phyloP scores from a whole-genome alignment of 2,797 vertebrate species.

The Enteromius radiatus region DNA sequence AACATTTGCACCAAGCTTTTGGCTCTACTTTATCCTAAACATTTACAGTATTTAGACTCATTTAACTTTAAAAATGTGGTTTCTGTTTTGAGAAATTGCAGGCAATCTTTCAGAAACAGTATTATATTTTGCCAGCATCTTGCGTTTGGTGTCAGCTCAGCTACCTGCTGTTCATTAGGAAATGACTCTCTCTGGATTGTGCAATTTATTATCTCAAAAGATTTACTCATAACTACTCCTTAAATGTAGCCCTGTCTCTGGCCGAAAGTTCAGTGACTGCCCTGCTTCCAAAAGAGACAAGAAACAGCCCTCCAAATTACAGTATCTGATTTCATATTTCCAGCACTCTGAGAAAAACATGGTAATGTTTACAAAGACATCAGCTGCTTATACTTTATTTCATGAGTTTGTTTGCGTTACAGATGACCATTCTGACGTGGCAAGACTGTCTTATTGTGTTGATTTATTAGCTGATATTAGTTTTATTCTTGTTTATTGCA shows the following conservation, averaged over 20 bases:
- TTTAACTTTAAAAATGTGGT: no score
- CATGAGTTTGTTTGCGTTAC: not conserved
- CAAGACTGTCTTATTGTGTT: not conserved
- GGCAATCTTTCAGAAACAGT: no score
- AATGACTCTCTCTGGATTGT: not conserved
- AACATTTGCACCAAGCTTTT: no score
- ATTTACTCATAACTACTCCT: constrained; percentile 15
- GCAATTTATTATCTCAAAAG: not conserved
- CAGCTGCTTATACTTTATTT: not conserved
- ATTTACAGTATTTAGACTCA: not conserved
- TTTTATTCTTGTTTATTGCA: not conserved
- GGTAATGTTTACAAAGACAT: not conserved
- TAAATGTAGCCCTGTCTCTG: not conserved
- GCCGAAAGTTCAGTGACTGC: not conserved
- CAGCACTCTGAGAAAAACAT: not conserved
- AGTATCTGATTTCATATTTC: not conserved
- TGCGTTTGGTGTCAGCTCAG: no score
- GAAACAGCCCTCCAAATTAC: not conserved
- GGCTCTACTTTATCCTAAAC: no score
- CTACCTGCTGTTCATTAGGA: no score
- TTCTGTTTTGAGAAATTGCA: no score
- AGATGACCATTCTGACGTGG: not conserved
- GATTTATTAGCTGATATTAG: not conserved
- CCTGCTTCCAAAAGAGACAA: not conserved
- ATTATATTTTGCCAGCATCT: no score